phyloP scores from a whole-genome alignment of 2,797 vertebrate genomes.

The Poeciliopsis gracilis region DNA sequence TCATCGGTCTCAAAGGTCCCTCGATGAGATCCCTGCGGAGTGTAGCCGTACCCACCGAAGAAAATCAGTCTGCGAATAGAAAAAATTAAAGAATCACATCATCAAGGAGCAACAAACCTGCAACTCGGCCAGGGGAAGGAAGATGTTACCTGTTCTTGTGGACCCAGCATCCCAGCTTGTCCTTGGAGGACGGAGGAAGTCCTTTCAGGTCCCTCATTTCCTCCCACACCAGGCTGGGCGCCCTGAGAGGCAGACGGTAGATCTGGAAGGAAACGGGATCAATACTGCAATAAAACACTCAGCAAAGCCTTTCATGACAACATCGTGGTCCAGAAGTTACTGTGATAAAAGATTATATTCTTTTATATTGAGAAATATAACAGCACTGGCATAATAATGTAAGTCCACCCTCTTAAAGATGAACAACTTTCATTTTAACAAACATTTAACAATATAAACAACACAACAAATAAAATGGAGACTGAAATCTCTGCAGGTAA shows the following conservation, averaged over 20 bases:
- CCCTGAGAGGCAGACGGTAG: constrained; percentile 89
- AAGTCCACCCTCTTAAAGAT: too few relatives aligned
- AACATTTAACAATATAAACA: too few relatives aligned
- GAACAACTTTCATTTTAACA: too few relatives aligned
- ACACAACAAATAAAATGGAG: too few relatives aligned
- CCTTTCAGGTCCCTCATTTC: constrained; percentile 91
- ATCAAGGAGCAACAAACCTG: not conserved
- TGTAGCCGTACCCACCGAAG: constrained; percentile 98
- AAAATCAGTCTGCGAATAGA: constrained; percentile 86
- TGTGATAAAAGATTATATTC: too few relatives aligned
- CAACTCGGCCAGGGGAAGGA: not conserved
- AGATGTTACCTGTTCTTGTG: constrained; percentile 90
- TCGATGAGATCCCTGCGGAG: constrained; percentile 84
- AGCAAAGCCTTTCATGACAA: too few relatives aligned
- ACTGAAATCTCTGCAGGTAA: too few relatives aligned
- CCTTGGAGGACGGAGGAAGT: constrained; percentile 91
- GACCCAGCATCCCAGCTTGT: constrained; percentile 98
- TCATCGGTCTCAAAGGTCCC: constrained; percentile 95
- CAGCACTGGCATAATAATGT: too few relatives aligned
- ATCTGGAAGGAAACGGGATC: constrained; percentile 77
- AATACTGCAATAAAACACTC: not conserved
- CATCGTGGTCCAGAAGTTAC: too few relatives aligned
- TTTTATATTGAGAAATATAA: too few relatives aligned
- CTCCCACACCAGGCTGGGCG: constrained; percentile 87
- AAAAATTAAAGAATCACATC: not conserved